Base-by-base conservation (phyloP, 1,140 invertebrate species). In the Trachymyrmex cornetzi region DNA sequence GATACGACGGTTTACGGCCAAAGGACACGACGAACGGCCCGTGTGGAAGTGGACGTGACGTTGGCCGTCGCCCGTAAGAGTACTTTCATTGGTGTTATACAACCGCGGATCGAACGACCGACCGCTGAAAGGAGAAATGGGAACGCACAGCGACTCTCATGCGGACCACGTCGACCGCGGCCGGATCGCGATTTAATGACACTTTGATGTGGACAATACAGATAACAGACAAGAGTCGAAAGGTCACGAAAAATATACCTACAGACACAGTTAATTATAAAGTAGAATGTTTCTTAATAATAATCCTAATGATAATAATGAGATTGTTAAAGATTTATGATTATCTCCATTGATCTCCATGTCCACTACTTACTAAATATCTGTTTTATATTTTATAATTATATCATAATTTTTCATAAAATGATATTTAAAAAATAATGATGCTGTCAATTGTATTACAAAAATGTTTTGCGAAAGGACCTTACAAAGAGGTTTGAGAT, bases 41-140 rank as follows among this genome's bases (percentile, higher is more conserved):
- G 71, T 27, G 74, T 75, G 89, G 38, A 88, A 64, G 75, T 74
- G 63, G 55, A 90, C 77, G 87, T 90, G 85, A 87, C 85, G 88
- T 88, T 84, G 85, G 71, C 59, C 80, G 86, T 88, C 87, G 89
- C 71, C 66, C 72, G 86, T 88, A 80, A 82, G 91, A 93, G 93
- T 91, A 94, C 92, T 93, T 93, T 93, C 93, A 92, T 94, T 93
- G 91, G 88, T 93, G 93, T 94, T 94, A 94, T 94, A 93, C 93
- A 94, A 94, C 91, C 91, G 91, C 89, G 87, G 87, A 93, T 91
- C 88, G 88, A 92, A 81, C 90, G 88, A 90, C 64, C 86, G 89
- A 89, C 86, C 87, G 87, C 90, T 91, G 88, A 91, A 92, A 93
- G 88, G 91, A 93, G 93, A 93, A 94, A 94, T 92, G 93, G 92